Evolutionary conservation across 2,113 vertebrate genomes (phyloP).

Genomic region (Leptodactylus fuscus): DNA sequence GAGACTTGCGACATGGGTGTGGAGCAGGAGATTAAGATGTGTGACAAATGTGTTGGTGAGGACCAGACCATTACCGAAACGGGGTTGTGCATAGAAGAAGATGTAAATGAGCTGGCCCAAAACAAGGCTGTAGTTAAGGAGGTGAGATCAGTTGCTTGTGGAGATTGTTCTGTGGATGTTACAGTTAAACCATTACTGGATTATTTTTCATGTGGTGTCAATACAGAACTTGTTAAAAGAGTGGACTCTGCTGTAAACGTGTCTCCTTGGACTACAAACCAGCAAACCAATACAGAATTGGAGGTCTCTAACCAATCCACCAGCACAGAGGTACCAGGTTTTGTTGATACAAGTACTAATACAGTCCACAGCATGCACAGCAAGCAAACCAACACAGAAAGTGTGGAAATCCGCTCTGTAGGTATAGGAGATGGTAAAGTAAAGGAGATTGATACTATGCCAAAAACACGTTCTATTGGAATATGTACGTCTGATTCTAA

Average conservation of each 20-base stretch:
- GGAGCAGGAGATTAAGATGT: slow-evolving; percentile 68
- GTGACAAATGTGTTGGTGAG: slow-evolving; percentile 73
- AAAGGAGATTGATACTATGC: slow-evolving; percentile 75
- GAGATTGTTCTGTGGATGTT: slow-evolving; percentile 84
- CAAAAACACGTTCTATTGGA: slow-evolving; percentile 84
- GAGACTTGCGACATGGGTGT: slow-evolving; percentile 76
- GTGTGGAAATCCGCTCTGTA: slow-evolving; percentile 77
- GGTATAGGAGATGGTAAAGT: slow-evolving; percentile 90
- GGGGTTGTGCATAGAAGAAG: slow-evolving; percentile 83
- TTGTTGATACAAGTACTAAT: slow-evolving; percentile 79
- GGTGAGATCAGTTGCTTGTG: slow-evolving; percentile 81
- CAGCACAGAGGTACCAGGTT: slow-evolving; percentile 70
- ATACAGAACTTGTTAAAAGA: slow-evolving; percentile 71
- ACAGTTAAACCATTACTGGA: slow-evolving; percentile 71
- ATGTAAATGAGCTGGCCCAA: slow-evolving; percentile 46
- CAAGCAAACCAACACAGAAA: slow-evolving; percentile 83
- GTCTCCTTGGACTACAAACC: slow-evolving; percentile 71
- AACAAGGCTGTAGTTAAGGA: slow-evolving; percentile 63
- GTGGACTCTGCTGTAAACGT: slow-evolving; percentile 80
- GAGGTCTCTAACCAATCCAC: slow-evolving; percentile 76
- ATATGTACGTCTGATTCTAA: slow-evolving; percentile 80
- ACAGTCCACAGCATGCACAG: slow-evolving; percentile 74
- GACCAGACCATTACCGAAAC: slow-evolving; percentile 74
- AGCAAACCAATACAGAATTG: slow-evolving; percentile 76
- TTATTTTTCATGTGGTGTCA: slow-evolving; percentile 69